Conservation (phyloP, 2,113 vertebrate genomes). For the Phocoena sinus region DNA sequence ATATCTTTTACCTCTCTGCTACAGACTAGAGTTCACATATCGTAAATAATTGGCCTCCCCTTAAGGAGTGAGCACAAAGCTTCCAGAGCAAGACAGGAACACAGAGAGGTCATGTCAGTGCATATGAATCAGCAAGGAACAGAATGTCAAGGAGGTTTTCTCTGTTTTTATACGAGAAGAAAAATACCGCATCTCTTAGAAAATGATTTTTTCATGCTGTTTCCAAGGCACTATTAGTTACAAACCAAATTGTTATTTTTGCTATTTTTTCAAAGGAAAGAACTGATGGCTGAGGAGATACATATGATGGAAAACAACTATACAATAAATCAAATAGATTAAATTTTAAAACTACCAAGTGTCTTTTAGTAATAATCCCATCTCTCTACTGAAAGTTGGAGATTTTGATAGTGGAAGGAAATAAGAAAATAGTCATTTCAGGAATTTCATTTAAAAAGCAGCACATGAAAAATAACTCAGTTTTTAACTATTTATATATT, state of each 20-base stretch:
- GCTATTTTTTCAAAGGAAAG: conserved; percentile 49
- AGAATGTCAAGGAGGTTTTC: not conserved
- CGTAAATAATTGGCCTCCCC: not conserved
- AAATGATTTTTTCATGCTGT: conserved; percentile 47
- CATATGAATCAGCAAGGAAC: conserved; percentile 37
- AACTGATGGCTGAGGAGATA: conserved; percentile 25
- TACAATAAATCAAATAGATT: conserved; percentile 22
- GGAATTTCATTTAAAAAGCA: not conserved
- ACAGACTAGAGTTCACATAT: not conserved
- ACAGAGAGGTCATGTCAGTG: conserved; percentile 32
- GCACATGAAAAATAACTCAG: not conserved
- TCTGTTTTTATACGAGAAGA: conserved; percentile 60
- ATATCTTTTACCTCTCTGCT: not conserved
- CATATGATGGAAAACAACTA: conserved; percentile 24
- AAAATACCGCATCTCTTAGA: conserved; percentile 55
- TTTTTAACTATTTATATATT: not conserved
- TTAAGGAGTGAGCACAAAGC: not conserved
- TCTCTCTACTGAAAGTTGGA: not conserved
- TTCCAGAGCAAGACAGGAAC: not conserved
- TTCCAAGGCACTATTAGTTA: conserved; percentile 61
- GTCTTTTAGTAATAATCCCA: not conserved
- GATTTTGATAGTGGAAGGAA: not conserved
- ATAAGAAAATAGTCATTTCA: not conserved
- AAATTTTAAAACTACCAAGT: not conserved
- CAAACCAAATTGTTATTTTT: conserved; percentile 51